Base-by-base conservation (phyloP, 2,797 vertebrate species). In the Propithecus perrieri region DNA sequence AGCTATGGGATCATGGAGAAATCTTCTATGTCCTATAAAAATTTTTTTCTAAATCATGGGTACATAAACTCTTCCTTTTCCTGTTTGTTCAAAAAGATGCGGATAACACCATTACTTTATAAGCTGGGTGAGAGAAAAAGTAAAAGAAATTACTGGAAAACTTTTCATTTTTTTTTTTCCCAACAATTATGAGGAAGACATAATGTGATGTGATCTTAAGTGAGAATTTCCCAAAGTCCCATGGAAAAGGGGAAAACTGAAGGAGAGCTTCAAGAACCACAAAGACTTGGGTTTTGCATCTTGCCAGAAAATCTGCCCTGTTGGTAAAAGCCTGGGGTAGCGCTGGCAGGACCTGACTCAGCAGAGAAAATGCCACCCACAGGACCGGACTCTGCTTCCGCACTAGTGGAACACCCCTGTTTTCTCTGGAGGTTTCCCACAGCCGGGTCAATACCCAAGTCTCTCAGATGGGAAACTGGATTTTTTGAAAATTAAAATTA, bases 361-460 rank as follows among this genome's bases (percentile, higher is more conserved):
- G 98, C 97, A 97, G 69, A 87, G 90, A 96, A 97, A 97, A 98
- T 98, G 93, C 97, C 98, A 98, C 98, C 98, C 98, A 98, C 96
- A 17, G 97, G 80, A 80, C 83, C 83, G n/a, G 94, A 85, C 33
- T 85, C 50, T 63, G 96, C 80, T 98, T 98, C 95, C 81, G 59
- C 85, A 96, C 72, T 17, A 85, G 85, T 50, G 24, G 53, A 86
- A 75, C 50, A 28, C 92, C 85, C 96, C 83, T 92, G 41, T 96
- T 97, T 98, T 98, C 97, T 97, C 96, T 98, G 97, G 97, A 98
- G 86, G 92, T 48, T 30, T 97, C 91, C 69, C 97, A 96, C 95
- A 69, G 69, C 41, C 20, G 28, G 83, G 74, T 71, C 81, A 55
- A 87, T 50, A 72, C 33, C 85, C 22, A 8, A 20, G 78, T 59